Percentiles rank a stretch among this genome's conserved stretches.
phyloP scores from a whole-genome alignment of 2,113 vertebrate species.

The Apistogramma diplotaenia region DNA sequence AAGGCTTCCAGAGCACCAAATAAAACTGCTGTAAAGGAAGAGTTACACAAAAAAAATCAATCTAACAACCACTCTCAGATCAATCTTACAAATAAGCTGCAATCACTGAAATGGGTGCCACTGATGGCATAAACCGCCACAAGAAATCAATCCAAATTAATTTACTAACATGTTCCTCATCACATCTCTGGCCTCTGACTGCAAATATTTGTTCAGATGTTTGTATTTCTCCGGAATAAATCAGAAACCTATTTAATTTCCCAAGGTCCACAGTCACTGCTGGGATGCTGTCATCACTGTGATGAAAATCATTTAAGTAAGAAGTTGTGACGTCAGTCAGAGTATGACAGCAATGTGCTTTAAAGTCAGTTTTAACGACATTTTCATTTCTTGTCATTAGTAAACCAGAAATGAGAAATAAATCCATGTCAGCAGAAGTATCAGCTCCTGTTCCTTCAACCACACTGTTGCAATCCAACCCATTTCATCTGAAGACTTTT shows the following conservation, averaged over 20 bases:
- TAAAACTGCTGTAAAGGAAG: neutral
- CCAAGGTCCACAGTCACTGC: neutral
- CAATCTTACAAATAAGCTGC: neutral
- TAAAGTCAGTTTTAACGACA: neutral
- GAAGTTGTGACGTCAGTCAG: neutral
- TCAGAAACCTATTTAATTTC: neutral
- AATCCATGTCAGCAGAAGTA: neutral
- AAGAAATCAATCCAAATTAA: neutral
- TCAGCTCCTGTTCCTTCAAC: neutral
- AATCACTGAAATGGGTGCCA: neutral
- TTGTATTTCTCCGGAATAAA: neutral
- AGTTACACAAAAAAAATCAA: conserved; percentile 5
- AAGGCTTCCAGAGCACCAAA: neutral
- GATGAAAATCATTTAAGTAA: neutral
- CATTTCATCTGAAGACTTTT: neutral
- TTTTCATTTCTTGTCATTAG: neutral
- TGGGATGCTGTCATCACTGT: neutral
- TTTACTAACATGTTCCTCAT: neutral
- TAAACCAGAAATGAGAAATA: neutral
- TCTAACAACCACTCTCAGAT: neutral
- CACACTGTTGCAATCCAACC: neutral
- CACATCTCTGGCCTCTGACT: neutral
- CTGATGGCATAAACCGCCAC: neutral
- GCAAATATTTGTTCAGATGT: neutral
- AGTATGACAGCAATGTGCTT: neutral